Percentiles rank a stretch among this genome's conserved stretches.
These are phyloP conservation scores for Tinea semifulvella DNA, from an alignment of 2,888 invertebrate species.

Conservation along the genomic window DNA sequence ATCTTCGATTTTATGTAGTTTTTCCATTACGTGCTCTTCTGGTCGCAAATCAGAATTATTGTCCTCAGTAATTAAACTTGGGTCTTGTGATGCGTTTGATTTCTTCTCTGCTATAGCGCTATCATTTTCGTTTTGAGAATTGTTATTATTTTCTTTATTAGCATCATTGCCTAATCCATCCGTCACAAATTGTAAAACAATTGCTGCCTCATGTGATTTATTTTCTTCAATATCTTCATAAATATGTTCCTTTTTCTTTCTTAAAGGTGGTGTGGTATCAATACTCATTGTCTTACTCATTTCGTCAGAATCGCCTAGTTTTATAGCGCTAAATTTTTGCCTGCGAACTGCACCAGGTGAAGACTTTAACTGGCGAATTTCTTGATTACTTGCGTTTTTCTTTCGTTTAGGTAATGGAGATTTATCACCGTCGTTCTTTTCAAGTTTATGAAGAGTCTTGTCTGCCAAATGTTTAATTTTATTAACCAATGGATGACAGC, in stretches of 20 bases:
- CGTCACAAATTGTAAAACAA: conserved; percentile 57
- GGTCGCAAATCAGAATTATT: conserved; percentile 33
- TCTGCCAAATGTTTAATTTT: conserved; percentile 72
- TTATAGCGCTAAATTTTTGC: conserved; percentile 59
- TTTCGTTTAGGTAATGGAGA: conserved; percentile 46
- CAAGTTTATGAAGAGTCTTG: conserved; percentile 63
- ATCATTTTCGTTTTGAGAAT: conserved; percentile 53
- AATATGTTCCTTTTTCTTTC: conserved; percentile 68
- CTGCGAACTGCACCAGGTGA: conserved; percentile 70
- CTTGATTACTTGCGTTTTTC: conserved; percentile 65
- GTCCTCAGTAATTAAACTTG: conserved; percentile 52
- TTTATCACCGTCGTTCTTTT: conserved; percentile 50
- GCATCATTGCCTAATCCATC: conserved; percentile 37
- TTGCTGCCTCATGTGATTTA: conserved; percentile 40
- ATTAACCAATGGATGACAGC: conserved; percentile 70
- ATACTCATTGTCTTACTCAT: conserved; percentile 54
- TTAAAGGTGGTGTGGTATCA: conserved; percentile 48
- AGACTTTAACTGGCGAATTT: conserved; percentile 67
- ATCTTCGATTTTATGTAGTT: conserved; percentile 42
- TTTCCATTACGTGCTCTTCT: conserved; percentile 55
- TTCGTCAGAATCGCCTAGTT: conserved; percentile 58
- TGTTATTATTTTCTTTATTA: conserved; percentile 38
- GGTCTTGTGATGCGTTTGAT: conserved; percentile 55
- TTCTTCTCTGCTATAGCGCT: conserved; percentile 49
- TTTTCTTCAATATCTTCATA: conserved; percentile 70